A percentile compares a stretch with the other conserved stretches of the same genome.
Conservation (phyloP, 2,888 invertebrate species). For the Habroteleia sp. region DNA sequence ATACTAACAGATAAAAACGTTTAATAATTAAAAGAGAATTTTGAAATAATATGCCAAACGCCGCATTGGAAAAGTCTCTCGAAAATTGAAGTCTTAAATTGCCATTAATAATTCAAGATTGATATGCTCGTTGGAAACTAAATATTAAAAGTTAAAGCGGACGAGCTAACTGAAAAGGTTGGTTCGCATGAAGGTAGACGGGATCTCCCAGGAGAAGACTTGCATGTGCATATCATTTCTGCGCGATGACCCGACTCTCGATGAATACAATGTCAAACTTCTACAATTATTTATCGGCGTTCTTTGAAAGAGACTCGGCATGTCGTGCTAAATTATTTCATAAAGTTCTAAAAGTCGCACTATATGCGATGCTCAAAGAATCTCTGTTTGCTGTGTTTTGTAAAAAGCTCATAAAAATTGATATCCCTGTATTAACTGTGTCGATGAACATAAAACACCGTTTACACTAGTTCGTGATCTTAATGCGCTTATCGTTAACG, state of each 20-base stretch:
- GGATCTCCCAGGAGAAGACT: background rate
- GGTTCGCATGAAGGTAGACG: constrained; percentile 1
- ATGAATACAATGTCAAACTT: constrained; percentile 13
- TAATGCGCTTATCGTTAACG: constrained; percentile 19
- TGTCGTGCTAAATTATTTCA: constrained; percentile 3
- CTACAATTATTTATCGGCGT: constrained; percentile 18
- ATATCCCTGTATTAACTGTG: constrained; percentile 10
- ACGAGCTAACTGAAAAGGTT: constrained; percentile 15
- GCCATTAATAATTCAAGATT: no score
- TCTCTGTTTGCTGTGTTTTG: background rate
- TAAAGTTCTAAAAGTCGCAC: background rate
- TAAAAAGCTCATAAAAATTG: background rate
- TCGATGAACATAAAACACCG: constrained; percentile 2
- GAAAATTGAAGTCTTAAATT: no score
- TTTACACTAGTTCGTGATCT: constrained; percentile 8
- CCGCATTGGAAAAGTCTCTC: no score
- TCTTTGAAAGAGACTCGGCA: background rate
- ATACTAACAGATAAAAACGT: no score
- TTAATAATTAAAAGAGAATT: no score
- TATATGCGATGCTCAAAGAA: background rate
- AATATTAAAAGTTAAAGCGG: constrained; percentile 22
- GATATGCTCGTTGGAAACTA: background rate
- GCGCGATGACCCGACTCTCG: background rate
- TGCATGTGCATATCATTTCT: constrained; percentile 10
- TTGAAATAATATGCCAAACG: no score